Conservation (phyloP, 2,888 invertebrate species). For the Taphrorychus bicolor region DNA sequence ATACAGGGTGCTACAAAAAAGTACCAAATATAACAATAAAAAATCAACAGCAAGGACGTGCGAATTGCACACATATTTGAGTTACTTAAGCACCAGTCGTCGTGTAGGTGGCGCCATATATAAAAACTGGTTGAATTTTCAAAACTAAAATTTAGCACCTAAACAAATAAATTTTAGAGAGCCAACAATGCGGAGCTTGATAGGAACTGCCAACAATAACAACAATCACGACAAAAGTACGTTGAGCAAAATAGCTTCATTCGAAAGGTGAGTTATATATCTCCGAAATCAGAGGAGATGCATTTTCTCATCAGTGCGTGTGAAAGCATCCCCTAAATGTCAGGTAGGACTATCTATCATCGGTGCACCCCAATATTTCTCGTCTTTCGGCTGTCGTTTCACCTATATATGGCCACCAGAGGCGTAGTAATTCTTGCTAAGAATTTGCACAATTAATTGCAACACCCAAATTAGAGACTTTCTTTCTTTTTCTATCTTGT, state of each 20-base stretch:
- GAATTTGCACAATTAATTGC: neutral
- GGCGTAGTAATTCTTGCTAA: slow-evolving; percentile 10
- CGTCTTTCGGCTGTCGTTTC: slow-evolving; percentile 19
- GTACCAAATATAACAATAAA: too few relatives aligned
- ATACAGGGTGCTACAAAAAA: too few relatives aligned
- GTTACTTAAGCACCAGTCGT: too few relatives aligned
- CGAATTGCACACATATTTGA: too few relatives aligned
- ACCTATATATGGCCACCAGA: slow-evolving; percentile 22
- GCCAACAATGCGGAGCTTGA: slow-evolving; percentile 7
- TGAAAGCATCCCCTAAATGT: slow-evolving; percentile 41
- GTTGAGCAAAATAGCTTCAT: slow-evolving; percentile 28
- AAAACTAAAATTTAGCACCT: too few relatives aligned
- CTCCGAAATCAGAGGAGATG: slow-evolving; percentile 33
- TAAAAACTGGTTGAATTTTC: too few relatives aligned
- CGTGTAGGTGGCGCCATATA: too few relatives aligned
- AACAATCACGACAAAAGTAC: slow-evolving; percentile 32
- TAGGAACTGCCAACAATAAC: slow-evolving; percentile 9
- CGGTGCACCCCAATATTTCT: slow-evolving; percentile 45
- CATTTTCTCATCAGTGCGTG: slow-evolving; percentile 39
- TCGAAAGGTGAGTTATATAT: slow-evolving; percentile 19
- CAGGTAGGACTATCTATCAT: slow-evolving; percentile 53
- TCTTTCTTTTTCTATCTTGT: neutral
- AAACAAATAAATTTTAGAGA: too few relatives aligned
- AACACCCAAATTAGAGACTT: neutral
- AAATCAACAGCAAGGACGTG: too few relatives aligned